phyloP scores from a whole-genome alignment of 2,113 vertebrate genomes.

The Arizona elegans region DNA sequence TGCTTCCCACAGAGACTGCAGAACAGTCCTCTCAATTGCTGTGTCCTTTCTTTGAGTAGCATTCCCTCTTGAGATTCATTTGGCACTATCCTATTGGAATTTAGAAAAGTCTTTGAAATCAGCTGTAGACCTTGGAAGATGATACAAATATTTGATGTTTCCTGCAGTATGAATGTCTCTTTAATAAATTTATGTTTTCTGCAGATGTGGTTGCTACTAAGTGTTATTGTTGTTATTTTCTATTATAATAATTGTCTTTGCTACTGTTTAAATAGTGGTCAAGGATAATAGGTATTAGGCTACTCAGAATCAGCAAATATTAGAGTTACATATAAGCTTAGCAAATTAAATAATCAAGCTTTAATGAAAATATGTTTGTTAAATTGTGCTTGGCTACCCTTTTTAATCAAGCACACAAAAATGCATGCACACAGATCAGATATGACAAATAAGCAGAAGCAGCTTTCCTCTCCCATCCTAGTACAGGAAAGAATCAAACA shows the following conservation, averaged over 20 bases:
- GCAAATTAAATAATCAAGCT: neutral
- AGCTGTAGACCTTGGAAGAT: neutral
- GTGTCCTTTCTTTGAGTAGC: neutral
- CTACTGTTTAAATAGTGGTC: neutral
- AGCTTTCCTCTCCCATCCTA: neutral
- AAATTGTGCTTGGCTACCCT: neutral
- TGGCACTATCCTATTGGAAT: neutral
- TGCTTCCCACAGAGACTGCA: neutral
- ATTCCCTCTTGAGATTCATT: neutral
- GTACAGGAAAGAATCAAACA: neutral
- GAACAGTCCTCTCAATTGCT: neutral
- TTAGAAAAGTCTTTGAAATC: neutral
- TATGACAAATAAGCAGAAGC: neutral
- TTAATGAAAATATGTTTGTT: neutral
- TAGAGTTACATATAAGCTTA: neutral
- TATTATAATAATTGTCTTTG: neutral
- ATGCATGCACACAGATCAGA: neutral
- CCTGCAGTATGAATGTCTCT: neutral
- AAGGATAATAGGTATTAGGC: neutral
- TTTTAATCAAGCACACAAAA: neutral
- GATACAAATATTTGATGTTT: neutral
- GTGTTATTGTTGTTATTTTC: neutral
- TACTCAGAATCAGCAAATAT: neutral
- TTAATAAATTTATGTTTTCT: neutral
- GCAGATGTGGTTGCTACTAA: neutral